Base-by-base conservation (phyloP, 37 sponge, comb jelly and placozoan genomes). In the Amphimedon queenslandica region DNA sequence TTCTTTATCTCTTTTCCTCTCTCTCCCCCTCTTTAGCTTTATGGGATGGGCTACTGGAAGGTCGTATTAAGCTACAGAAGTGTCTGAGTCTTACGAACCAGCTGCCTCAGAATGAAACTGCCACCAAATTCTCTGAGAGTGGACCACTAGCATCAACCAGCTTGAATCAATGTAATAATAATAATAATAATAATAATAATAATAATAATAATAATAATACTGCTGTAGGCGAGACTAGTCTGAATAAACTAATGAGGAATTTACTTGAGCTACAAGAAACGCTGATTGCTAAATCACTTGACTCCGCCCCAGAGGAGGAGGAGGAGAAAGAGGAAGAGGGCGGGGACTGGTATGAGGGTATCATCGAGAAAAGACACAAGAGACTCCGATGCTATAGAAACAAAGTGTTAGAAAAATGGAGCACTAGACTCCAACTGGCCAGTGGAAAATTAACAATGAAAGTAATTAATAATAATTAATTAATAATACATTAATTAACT, bases 1-100 rank as follows among this genome's bases (percentile, higher is more conserved):
- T 32, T 18, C 64, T 63, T 58, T 2, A 4, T 58, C 3, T 4
- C 60, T 25, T 58, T 58, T 25, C 60, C 4, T 58, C 29, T 58
- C 2, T 58, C 4, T 1, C 4, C n/a, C n/a, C n/a, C 53, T 10
- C 58, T 66, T 23, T 37, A 91, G 92, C 58, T 27, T 31, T 92
- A 35, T 86, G 88, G 84, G 95, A 90, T 56, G 77, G 88, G 6
- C 25, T 90, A 39, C 32, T 94, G 47, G 95, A 94, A 70, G 74
- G 66, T 23, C 51, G 95, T n/a, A 94, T 94, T 18, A 55, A 57
- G 4, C 70, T 94, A 5, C 95, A 94, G 33, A 76, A 81, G 63
- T 37, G 63, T 2, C 75, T 94, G 55, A 4, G 51, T n/a, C 76
- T 84, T 23, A 21, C 64, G 41, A 94, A 94, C 77, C 57, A 70